A percentile compares a stretch with the other conserved stretches of the same genome.
Evolutionary conservation across 2,797 vertebrate genomes (phyloP).

Genomic region (Gymnothorax javanicus): DNA sequence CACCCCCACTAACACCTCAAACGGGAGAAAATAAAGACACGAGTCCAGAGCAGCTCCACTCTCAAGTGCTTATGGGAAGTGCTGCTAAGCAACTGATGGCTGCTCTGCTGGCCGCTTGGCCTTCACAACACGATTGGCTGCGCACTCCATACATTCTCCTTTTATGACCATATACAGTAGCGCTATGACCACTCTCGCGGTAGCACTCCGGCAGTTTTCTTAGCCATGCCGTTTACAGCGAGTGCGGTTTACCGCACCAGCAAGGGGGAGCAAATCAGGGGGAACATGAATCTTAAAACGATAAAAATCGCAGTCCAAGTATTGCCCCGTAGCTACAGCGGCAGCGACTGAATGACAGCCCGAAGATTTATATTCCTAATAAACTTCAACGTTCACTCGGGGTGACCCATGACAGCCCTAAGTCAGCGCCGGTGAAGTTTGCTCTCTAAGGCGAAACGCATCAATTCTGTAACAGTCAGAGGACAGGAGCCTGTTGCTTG

Average conservation of each 20-base stretch:
- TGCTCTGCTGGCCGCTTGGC: background rate
- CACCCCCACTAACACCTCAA: background rate
- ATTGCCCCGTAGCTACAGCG: background rate
- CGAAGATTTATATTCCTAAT: background rate
- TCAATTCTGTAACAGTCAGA: background rate
- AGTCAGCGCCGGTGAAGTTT: background rate
- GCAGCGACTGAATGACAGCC: background rate
- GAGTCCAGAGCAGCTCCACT: background rate
- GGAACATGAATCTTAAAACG: background rate
- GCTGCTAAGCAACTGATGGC: conserved; percentile 26
- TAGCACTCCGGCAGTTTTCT: background rate
- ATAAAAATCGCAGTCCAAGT: background rate
- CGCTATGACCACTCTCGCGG: background rate
- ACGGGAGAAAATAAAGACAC: background rate
- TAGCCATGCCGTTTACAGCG: background rate
- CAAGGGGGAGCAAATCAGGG: background rate
- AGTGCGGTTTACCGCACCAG: no score
- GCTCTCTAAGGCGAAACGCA: background rate
- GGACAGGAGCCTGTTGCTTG: background rate
- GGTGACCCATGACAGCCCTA: background rate
- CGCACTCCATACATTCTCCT: background rate
- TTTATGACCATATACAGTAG: background rate
- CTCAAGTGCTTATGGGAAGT: conserved; percentile 7
- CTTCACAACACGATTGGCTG: background rate
- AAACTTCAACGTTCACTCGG: background rate